These are phyloP conservation scores for Anguilla megastoma DNA, from an alignment of 2,797 vertebrate species.

Conservation along the genomic window DNA sequence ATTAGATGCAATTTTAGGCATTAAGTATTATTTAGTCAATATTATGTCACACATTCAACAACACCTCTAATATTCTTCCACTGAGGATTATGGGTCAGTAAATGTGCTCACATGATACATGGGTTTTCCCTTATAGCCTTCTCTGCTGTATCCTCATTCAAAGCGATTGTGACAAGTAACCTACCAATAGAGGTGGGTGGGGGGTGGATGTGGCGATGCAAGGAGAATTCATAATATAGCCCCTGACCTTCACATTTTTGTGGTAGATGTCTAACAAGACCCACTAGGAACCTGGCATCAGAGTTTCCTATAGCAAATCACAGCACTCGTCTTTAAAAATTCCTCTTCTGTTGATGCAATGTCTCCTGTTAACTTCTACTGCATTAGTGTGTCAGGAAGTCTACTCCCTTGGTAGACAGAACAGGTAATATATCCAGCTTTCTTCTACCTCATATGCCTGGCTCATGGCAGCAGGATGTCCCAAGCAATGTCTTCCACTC, in stretches of 20 bases:
- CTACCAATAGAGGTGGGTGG: neutral
- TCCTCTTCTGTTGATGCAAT: constrained; percentile 8
- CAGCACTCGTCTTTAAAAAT: neutral
- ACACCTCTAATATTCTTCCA: neutral
- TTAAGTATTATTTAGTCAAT: neutral
- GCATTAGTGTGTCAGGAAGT: neutral
- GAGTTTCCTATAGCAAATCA: neutral
- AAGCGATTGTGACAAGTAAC: neutral
- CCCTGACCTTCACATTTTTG: neutral
- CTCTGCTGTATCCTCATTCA: neutral
- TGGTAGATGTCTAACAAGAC: constrained; percentile 10
- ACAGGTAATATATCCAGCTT: neutral
- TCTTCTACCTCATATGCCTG: neutral
- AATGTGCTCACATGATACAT: neutral
- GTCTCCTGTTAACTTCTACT: neutral
- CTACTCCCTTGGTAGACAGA: neutral
- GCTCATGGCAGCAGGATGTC: neutral
- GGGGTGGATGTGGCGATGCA: neutral
- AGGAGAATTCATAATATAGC: neutral
- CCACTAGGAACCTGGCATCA: constrained; percentile 5
- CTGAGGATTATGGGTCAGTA: constrained; percentile 2
- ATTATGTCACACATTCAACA: neutral
- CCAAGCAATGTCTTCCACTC: neutral
- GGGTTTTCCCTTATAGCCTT: neutral
- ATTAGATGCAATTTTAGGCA: too few species aligned